These are phyloP conservation scores for Adoxophyes honmai DNA, from an alignment of 1,140 invertebrate genomes.

Conservation along the genomic window DNA sequence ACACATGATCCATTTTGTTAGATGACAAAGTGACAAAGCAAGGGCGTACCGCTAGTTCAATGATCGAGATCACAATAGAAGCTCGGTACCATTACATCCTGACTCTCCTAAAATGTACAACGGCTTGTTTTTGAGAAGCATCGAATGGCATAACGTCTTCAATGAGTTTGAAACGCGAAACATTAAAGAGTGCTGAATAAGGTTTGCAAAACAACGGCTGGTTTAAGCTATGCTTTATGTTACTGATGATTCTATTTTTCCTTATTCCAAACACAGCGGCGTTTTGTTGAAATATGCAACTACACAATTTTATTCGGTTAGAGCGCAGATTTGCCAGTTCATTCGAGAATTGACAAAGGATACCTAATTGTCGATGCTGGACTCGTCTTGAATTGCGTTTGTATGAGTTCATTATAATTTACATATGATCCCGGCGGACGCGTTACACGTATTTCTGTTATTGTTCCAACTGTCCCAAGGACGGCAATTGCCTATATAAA, in stretches of 20 bases:
- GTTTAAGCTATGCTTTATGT: not conserved
- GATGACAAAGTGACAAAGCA: constrained; percentile 25
- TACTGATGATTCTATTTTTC: not conserved
- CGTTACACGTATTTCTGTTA: constrained; percentile 50
- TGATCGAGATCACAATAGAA: constrained; percentile 24
- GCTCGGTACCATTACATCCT: constrained; percentile 21
- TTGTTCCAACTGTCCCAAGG: constrained; percentile 53
- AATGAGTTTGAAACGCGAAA: not conserved
- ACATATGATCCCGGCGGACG: constrained; percentile 57
- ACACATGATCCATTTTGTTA: constrained; percentile 24
- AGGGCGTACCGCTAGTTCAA: constrained; percentile 25
- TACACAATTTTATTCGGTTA: constrained; percentile 47
- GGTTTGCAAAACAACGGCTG: not conserved
- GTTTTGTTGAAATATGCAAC: not conserved
- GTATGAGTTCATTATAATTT: constrained; percentile 55
- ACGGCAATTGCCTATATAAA: constrained; percentile 59
- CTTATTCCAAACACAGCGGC: not conserved
- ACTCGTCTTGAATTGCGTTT: constrained; percentile 44
- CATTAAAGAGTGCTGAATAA: not conserved
- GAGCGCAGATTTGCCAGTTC: constrained; percentile 31
- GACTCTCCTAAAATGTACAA: constrained; percentile 22
- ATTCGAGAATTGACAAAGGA: constrained; percentile 46
- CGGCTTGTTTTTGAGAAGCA: constrained; percentile 3
- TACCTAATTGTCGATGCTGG: constrained; percentile 57
- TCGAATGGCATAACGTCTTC: not conserved